These are phyloP conservation scores for Dendrolimus pini DNA, from an alignment of 2,888 invertebrate species.

Conservation along the genomic window DNA sequence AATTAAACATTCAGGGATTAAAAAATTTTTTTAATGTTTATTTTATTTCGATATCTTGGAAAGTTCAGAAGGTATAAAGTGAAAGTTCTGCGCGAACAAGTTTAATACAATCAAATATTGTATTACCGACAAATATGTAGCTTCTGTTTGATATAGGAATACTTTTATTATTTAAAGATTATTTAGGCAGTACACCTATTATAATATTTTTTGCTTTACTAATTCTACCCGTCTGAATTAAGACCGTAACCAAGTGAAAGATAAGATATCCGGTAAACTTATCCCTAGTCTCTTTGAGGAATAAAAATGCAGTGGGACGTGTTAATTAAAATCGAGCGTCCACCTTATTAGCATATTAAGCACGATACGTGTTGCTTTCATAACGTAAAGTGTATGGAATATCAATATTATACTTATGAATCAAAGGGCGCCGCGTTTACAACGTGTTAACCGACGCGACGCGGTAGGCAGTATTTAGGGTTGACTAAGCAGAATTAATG, in stretches of 20 bases:
- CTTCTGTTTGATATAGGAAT: too few species aligned
- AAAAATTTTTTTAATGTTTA: too few species aligned
- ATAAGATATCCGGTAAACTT: background rate
- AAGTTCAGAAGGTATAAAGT: too few species aligned
- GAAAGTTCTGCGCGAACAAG: too few species aligned
- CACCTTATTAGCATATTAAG: conserved; percentile 25
- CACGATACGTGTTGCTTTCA: conserved; percentile 9
- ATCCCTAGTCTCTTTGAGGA: background rate
- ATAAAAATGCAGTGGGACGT: conserved; percentile 18
- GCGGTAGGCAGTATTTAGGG: conserved; percentile 26
- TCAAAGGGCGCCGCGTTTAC: conserved; percentile 36
- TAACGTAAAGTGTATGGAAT: conserved; percentile 14
- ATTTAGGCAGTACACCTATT: too few species aligned
- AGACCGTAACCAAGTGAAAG: background rate
- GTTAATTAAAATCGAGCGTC: conserved; percentile 18
- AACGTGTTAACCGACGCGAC: conserved; percentile 31
- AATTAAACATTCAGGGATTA: too few species aligned
- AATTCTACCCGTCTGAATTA: background rate
- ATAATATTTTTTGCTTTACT: too few species aligned
- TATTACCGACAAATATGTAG: too few species aligned
- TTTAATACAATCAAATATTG: too few species aligned
- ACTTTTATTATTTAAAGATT: too few species aligned
- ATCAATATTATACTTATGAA: conserved; percentile 38
- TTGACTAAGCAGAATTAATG: conserved; percentile 8
- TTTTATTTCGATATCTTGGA: too few species aligned